phyloP scores from a whole-genome alignment of 2,113 vertebrate genomes.

The Caranx melampygus region DNA sequence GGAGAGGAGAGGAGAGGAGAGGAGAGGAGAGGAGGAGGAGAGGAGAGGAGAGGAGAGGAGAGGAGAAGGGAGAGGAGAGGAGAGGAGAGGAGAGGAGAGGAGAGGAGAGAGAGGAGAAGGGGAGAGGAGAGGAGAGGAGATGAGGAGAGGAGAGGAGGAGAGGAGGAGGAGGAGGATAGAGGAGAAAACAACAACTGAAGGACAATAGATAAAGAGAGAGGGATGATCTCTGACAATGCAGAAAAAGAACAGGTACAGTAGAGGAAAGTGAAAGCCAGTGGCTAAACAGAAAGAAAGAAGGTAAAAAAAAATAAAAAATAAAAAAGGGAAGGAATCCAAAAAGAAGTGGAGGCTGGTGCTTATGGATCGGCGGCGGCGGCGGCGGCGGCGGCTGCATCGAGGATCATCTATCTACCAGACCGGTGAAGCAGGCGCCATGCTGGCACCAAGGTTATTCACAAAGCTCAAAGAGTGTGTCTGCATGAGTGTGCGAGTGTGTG shows the following conservation, averaged over 20 bases:
- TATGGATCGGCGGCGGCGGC: constrained; percentile 49
- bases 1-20: background rate
- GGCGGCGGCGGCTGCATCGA: constrained; percentile 21
- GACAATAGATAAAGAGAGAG: constrained; percentile 42
- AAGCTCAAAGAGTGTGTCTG: constrained; percentile 58
- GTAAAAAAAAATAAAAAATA: constrained; percentile 27
- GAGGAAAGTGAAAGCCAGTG: constrained; percentile 20
- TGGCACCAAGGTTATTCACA: constrained; percentile 79
- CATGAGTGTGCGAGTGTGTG: constrained; percentile 33
- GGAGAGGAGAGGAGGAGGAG: constrained; percentile 15
- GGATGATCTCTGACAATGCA: constrained; percentile 32
- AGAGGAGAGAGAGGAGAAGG: constrained; percentile 43
- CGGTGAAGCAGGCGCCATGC: constrained; percentile 74
- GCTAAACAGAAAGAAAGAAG: constrained; percentile 34
- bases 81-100: background rate
- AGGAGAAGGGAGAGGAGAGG: constrained; percentile 3
- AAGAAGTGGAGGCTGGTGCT: constrained; percentile 44
- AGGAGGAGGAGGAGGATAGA: constrained; percentile 18
- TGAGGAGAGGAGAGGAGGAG: constrained; percentile 33
- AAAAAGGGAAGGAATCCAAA: constrained; percentile 59
- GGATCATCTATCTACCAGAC: constrained; percentile 75
- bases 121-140: constrained; percentile 36
- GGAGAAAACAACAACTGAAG: constrained; percentile 9
- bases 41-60: background rate
- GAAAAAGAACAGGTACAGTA: constrained; percentile 24